Percentiles rank a stretch among this genome's conserved stretches.
Evolutionary conservation across 2,113 vertebrate genomes (phyloP).

Genomic region (Xiphophorus hellerii): DNA sequence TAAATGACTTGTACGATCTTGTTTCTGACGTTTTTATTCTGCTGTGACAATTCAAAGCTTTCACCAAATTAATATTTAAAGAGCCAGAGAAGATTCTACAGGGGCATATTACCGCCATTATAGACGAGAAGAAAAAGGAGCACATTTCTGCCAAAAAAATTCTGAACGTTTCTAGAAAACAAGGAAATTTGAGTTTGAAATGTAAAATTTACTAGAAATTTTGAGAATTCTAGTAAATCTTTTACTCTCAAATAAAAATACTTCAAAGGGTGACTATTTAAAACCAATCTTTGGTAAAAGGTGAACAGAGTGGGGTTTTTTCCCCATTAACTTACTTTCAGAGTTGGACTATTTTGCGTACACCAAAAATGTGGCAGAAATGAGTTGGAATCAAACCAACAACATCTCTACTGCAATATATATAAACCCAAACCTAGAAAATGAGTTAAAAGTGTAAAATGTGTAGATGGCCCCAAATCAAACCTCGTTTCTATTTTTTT

Average conservation of each 20-base stretch:
- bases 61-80: background rate
- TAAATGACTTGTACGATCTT: slow-evolving; percentile 22
- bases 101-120: too few species aligned
- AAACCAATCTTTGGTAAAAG: too few species aligned
- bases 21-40: background rate
- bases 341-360: background rate
- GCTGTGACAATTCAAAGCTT: background rate
- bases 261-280: too few species aligned
- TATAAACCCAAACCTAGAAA: background rate
- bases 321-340: too few species aligned
- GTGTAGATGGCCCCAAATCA: background rate
- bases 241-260: too few species aligned
- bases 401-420: background rate
- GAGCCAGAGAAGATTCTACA: background rate
- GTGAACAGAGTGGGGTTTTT: too few species aligned
- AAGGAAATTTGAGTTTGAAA: too few species aligned
- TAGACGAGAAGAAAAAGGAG: too few species aligned
- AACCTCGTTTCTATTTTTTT: background rate
- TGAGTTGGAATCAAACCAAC: background rate
- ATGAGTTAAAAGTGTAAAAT: background rate
- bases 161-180: too few species aligned
- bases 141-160: too few species aligned
- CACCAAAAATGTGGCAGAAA: background rate
- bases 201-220: too few species aligned
- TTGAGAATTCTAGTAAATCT: too few species aligned